phyloP scores from a whole-genome alignment of 37 sponge, comb jelly and placozoan genomes.

The Mnemiopsis leidyi region DNA sequence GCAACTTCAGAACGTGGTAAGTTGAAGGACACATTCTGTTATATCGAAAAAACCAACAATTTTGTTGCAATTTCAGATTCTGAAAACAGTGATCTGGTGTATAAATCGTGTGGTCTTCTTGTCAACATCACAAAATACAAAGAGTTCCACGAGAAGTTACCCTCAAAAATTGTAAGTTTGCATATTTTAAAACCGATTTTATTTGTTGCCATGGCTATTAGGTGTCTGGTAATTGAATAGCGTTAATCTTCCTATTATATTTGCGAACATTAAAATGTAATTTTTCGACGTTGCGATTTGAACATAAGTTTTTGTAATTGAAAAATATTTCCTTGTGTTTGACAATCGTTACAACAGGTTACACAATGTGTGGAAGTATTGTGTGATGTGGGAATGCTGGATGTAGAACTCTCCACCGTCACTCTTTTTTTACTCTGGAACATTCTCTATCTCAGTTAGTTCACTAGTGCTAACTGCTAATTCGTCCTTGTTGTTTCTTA shows the following conservation, averaged over 20 bases:
- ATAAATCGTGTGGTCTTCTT: conserved; percentile 82
- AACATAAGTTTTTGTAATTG: no score
- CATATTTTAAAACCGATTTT: no score
- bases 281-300: no score
- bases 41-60: no score
- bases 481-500: no score
- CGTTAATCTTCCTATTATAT: no score
- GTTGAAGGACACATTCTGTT: no score
- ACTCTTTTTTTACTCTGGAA: conserved; percentile 49
- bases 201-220: no score
- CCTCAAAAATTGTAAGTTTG: conserved; percentile 6
- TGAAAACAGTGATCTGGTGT: conserved; percentile 79
- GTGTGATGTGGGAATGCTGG: conserved; percentile 52
- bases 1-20: no score
- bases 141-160: conserved; percentile 28
- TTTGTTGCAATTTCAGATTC: conserved; percentile 81
- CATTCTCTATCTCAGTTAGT: conserved; percentile 3
- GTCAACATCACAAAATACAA: conserved; percentile 71
- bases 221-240: neutral
- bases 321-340: neutral
- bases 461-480: no score
- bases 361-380: neutral
- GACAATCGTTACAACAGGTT: neutral
- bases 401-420: conserved; percentile 14
- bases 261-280: no score